Conservation (phyloP, 2,797 vertebrate species). For the Lemur catta region DNA sequence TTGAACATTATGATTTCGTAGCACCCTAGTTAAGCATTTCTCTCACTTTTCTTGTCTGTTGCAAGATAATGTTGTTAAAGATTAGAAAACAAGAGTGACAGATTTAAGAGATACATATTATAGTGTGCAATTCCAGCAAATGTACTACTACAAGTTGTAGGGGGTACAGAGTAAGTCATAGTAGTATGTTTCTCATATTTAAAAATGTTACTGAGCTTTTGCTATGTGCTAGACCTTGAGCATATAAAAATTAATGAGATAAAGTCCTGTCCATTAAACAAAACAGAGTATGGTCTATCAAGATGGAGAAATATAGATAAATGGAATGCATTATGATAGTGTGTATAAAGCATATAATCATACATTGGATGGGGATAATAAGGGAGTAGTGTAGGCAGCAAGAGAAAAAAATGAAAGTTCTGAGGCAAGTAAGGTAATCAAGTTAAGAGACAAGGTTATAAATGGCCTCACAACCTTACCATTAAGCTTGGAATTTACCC, state of each 20-base stretch:
- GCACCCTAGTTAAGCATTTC: background rate
- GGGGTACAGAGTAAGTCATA: background rate
- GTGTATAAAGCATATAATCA: background rate
- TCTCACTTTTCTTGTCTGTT: background rate
- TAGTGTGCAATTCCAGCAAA: background rate
- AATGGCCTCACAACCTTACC: background rate
- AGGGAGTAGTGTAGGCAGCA: background rate
- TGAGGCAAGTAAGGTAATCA: background rate
- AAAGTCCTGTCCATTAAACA: background rate
- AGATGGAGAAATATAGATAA: background rate
- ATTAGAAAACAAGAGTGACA: background rate
- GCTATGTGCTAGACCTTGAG: background rate
- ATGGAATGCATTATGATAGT: background rate
- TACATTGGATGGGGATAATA: background rate
- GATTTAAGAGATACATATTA: background rate
- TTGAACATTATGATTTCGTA: background rate
- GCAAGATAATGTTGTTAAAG: background rate
- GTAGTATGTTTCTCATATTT: background rate
- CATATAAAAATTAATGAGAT: background rate
- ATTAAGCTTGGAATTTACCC: background rate
- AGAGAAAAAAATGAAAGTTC: background rate
- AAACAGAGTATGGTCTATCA: background rate
- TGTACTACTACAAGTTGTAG: background rate
- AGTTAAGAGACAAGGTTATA: background rate
- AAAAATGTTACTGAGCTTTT: background rate